A percentile compares a stretch with the other conserved stretches of the same genome.
These are phyloP conservation scores for Dipodomys merriami DNA, from an alignment of 2,113 vertebrate genomes.

Conservation along the genomic window DNA sequence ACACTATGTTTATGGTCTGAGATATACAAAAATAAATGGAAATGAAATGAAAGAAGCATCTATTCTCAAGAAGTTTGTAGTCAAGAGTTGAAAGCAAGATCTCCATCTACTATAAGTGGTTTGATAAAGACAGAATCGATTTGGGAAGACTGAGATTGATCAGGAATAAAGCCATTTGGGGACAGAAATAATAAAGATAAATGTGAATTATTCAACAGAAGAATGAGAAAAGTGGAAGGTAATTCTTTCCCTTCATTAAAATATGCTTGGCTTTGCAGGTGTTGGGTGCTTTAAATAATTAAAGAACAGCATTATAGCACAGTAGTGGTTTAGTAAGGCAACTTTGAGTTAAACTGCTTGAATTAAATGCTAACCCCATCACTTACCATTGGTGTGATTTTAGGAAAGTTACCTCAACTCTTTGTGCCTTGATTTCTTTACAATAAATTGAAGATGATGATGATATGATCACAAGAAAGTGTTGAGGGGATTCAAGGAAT, in stretches of 20 bases:
- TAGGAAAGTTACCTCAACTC: not conserved
- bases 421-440: constrained; percentile 17
- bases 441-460: not conserved
- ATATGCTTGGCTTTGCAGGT: not conserved
- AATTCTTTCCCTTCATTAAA: not conserved
- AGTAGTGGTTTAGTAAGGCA: not conserved
- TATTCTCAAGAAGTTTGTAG: constrained; percentile 2
- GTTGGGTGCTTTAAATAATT: not conserved
- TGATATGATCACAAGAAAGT: not conserved
- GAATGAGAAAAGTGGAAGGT: not conserved
- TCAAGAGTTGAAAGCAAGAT: not conserved
- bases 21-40: not conserved
- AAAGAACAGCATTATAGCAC: not conserved
- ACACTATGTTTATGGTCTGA: not conserved
- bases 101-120: not conserved
- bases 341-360: not conserved
- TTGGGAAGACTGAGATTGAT: not conserved
- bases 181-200: constrained; percentile 13
- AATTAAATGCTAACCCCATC: not conserved
- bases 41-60: not conserved
- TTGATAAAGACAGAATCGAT: not conserved
- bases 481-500: not conserved
- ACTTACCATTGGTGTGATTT: not conserved
- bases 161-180: not conserved
- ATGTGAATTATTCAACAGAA: not conserved